Evolutionary conservation across 2,113 vertebrate species (phyloP).

Genomic region (Damaliscus lunatus): DNA sequence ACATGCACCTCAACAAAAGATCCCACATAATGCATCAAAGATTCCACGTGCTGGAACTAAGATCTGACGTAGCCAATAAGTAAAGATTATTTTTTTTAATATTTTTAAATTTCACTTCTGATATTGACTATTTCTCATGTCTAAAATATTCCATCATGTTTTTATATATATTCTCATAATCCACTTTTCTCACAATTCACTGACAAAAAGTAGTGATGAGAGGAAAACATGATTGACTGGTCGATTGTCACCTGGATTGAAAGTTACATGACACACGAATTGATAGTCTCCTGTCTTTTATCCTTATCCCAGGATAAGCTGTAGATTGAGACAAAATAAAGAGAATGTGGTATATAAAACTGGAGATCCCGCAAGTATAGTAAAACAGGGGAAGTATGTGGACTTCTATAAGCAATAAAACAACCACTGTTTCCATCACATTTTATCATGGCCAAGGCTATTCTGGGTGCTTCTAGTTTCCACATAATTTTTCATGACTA

Average conservation of each 20-base stretch:
- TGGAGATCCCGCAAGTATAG: neutral
- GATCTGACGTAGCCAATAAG: neutral
- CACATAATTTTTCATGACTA: neutral
- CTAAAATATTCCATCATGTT: neutral
- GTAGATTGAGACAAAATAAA: neutral
- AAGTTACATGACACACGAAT: neutral
- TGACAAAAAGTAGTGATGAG: neutral
- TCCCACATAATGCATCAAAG: neutral
- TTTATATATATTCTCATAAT: neutral
- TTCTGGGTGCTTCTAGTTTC: neutral
- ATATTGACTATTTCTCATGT: neutral
- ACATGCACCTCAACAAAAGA: neutral
- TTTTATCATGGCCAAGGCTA: neutral
- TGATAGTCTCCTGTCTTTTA: neutral
- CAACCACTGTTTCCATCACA: neutral
- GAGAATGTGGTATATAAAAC: neutral
- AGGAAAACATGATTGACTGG: neutral
- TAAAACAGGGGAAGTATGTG: neutral
- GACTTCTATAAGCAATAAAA: neutral
- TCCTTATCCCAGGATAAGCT: neutral
- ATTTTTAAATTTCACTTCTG: neutral
- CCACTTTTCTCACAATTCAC: neutral
- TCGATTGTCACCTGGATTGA: neutral
- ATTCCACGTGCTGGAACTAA: accelerated
- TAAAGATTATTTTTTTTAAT: neutral